Conservation (phyloP, 2,888 invertebrate species). For the Malthinus seriepunctatus region DNA sequence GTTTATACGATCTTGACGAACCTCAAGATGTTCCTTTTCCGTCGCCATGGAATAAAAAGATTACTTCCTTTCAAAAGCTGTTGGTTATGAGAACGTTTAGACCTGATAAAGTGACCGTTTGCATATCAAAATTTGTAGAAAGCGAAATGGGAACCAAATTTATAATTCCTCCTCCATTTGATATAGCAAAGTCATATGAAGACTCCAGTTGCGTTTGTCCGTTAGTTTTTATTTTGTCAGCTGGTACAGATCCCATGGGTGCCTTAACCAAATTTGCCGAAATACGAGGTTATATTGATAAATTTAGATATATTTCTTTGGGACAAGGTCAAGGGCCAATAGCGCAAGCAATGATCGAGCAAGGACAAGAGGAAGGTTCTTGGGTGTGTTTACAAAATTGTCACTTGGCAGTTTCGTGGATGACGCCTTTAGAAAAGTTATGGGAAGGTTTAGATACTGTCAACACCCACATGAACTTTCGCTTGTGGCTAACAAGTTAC, state of each 20-base stretch:
- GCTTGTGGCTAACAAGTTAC: conserved; percentile 90
- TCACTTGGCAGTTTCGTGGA: conserved; percentile 83
- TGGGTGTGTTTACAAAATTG: conserved; percentile 90
- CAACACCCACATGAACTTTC: conserved; percentile 72
- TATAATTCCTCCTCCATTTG: conserved; percentile 77
- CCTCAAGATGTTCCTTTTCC: conserved; percentile 69
- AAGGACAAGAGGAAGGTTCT: conserved; percentile 69
- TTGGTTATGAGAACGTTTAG: conserved; percentile 72
- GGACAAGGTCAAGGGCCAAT: conserved; percentile 81
- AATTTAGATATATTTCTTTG: conserved; percentile 74
- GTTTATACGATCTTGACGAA: conserved; percentile 67
- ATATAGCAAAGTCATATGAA: conserved; percentile 73
- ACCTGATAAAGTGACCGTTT: conserved; percentile 73
- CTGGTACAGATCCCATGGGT: conserved; percentile 83
- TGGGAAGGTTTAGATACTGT: conserved; percentile 72
- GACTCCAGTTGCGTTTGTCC: conserved; percentile 78
- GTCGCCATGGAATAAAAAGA: conserved; percentile 63
- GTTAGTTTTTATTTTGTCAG: conserved; percentile 78
- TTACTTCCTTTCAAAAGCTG: conserved; percentile 71
- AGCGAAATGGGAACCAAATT: conserved; percentile 73
- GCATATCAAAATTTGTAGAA: conserved; percentile 66
- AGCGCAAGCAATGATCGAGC: conserved; percentile 71
- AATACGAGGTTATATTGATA: conserved; percentile 65
- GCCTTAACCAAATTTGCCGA: conserved; percentile 77
- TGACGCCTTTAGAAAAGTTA: conserved; percentile 74